These are phyloP conservation scores for Scalopus aquaticus DNA, from an alignment of 2,113 vertebrate species.

Conservation along the genomic window DNA sequence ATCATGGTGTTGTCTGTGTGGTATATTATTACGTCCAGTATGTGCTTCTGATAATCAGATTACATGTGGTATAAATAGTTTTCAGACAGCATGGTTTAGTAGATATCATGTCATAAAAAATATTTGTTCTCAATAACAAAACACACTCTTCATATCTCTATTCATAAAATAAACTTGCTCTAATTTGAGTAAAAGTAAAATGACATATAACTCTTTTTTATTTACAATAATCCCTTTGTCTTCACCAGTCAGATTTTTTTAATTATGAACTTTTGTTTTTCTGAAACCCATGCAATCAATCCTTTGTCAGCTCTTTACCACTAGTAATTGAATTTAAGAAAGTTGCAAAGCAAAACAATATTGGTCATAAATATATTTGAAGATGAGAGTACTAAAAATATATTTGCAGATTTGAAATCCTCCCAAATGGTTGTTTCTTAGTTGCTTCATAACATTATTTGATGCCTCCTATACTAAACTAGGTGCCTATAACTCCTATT, in stretches of 20 bases:
- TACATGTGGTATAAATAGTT: not conserved
- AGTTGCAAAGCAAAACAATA: not conserved
- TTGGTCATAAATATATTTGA: not conserved
- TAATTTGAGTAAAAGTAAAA: slow-evolving; percentile 2
- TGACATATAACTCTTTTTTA: not conserved
- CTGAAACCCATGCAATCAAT: not conserved
- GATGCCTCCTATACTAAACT: slow-evolving; percentile 6
- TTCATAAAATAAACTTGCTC: not conserved
- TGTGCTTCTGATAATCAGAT: not conserved
- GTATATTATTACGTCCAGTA: not conserved
- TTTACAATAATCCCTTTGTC: not conserved
- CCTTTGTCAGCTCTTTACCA: not conserved
- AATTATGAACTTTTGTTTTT: not conserved
- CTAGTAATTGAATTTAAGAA: slow-evolving; percentile 14
- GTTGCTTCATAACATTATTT: not conserved
- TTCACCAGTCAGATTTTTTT: slow-evolving; percentile 19
- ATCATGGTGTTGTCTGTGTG: not conserved
- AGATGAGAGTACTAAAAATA: not conserved
- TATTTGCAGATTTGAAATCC: not conserved
- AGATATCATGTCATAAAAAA: not conserved
- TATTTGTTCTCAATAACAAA: not conserved
- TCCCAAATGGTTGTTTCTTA: not conserved
- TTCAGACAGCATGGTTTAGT: not conserved
- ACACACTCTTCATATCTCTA: not conserved
- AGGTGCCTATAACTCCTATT: not conserved